Evolutionary conservation across 2,888 invertebrate genomes (phyloP), one percentile per base, ranked within the genome.

Genomic region (Cyclophora albipunctata): DNA sequence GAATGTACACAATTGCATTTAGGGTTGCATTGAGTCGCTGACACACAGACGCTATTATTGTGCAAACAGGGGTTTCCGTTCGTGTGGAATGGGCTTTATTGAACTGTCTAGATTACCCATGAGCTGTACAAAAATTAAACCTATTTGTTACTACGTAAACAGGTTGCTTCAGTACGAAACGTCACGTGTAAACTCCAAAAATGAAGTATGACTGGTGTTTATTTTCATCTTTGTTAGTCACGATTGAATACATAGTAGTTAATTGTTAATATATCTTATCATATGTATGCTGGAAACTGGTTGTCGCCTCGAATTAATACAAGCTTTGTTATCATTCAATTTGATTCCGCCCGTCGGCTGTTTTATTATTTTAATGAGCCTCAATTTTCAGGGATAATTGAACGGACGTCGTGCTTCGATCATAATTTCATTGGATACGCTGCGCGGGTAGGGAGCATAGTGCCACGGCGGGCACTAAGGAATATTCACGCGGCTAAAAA

Each of bases 301-400:
- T 69, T 74, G 79, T 79, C 78, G 71, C 73, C 63, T 75, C 76
- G 77, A 78, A 83, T 84, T 82, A 84, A 80, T 74, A 78, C 76
- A 73, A 74, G 79, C 81, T 81, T 82, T 88, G 87, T 88, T 88
- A 81, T 88, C 84, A 85, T 88, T 87, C 83, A 87, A 88, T 88
- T 87, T 84, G 84, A 81, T 75, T 81, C 68, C 62, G 80, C 84
- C 84, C 79, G 77, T 75, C 63, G 84, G 84, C 78, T 83, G 81
- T 86, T 87, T 86, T 86, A 86, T 86, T 87, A 87, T 88, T 87
- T 86, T 86, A 87, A 87, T 87, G 86, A 87, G 86, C 81, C 66
- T 80, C 84, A 81, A 85, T 87, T 87, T 85, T 81, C 82, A 78
- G 81, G 76, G 80, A 82, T 86, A 87, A 87, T 86, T 84, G 84